Conservation (phyloP, 2,113 vertebrate species). For the Psittacula cyanocephala region DNA sequence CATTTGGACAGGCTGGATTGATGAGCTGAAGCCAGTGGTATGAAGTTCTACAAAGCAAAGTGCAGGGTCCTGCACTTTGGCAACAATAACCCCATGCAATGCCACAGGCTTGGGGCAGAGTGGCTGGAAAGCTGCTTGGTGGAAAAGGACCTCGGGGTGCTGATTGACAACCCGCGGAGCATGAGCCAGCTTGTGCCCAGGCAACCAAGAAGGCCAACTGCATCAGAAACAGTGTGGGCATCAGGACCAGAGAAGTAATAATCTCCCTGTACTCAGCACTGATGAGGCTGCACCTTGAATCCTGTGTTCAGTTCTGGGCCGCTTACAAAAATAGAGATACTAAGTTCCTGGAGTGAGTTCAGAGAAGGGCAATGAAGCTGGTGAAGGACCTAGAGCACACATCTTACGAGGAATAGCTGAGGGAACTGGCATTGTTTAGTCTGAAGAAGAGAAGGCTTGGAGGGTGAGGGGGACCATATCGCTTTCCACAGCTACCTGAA, state of each 20-base stretch:
- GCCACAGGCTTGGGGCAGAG: not conserved
- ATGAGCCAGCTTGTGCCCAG: not conserved
- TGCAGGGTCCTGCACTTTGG: not conserved
- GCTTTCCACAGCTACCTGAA: not conserved
- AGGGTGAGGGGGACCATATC: not conserved
- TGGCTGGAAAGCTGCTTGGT: not conserved
- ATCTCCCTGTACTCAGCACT: too few species aligned
- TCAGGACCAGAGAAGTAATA: not conserved
- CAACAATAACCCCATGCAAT: not conserved
- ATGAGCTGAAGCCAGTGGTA: not conserved
- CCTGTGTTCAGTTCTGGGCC: not conserved
- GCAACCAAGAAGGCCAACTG: too few species aligned
- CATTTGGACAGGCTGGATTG: not conserved
- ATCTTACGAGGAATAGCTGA: not conserved
- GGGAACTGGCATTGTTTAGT: not conserved
- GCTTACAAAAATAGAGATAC: not conserved
- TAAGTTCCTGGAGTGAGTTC: too few species aligned
- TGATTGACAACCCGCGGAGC: not conserved
- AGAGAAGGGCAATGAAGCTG: not conserved
- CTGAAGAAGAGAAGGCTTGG: not conserved
- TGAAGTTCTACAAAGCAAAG: not conserved
- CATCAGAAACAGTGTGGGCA: not conserved
- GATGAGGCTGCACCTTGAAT: not conserved
- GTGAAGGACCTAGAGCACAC: not conserved
- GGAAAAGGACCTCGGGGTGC: not conserved